Percentiles rank a stretch among this genome's conserved stretches.
Evolutionary conservation across 2,797 vertebrate species (phyloP).

Genomic region (Falco biarmicus): DNA sequence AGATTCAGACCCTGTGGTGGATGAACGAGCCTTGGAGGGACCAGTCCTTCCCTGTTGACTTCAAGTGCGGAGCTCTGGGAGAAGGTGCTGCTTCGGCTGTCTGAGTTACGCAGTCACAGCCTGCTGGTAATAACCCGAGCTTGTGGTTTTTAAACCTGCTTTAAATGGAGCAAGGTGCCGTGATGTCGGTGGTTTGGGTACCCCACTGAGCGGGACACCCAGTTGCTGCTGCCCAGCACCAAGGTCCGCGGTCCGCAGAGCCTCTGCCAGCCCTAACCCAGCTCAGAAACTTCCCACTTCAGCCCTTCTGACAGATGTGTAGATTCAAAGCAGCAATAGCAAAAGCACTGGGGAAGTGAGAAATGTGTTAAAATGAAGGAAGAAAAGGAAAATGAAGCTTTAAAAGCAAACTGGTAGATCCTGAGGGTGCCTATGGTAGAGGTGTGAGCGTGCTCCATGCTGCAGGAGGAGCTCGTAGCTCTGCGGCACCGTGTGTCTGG

Average conservation of each 20-base stretch:
- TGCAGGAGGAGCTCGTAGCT: not conserved
- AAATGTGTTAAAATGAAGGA: not conserved
- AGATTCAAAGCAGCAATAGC: not conserved
- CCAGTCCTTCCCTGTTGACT: not conserved
- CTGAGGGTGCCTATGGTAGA: not conserved
- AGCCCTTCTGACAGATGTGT: not conserved
- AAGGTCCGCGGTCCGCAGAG: rapidly evolving
- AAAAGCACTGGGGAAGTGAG: not conserved
- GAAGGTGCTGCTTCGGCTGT: not conserved
- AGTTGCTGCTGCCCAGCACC: not conserved
- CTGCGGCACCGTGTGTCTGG: not conserved
- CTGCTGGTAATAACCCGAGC: not conserved
- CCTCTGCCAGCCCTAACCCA: not conserved
- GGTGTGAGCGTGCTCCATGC: not conserved
- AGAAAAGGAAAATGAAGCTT: not conserved
- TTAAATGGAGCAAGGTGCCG: not conserved
- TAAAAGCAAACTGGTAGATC: not conserved
- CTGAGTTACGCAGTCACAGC: not conserved
- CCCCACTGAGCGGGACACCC: not conserved
- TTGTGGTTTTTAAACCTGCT: not conserved
- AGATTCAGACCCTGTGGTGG: not conserved
- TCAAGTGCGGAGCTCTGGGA: not conserved
- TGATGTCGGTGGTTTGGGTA: not conserved
- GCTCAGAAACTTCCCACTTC: not conserved
- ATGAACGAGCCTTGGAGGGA: not conserved